A percentile compares a stretch with the other conserved stretches of the same genome.
Evolutionary conservation across 2,113 vertebrate species (phyloP).

Genomic region (Pipra filicauda): DNA sequence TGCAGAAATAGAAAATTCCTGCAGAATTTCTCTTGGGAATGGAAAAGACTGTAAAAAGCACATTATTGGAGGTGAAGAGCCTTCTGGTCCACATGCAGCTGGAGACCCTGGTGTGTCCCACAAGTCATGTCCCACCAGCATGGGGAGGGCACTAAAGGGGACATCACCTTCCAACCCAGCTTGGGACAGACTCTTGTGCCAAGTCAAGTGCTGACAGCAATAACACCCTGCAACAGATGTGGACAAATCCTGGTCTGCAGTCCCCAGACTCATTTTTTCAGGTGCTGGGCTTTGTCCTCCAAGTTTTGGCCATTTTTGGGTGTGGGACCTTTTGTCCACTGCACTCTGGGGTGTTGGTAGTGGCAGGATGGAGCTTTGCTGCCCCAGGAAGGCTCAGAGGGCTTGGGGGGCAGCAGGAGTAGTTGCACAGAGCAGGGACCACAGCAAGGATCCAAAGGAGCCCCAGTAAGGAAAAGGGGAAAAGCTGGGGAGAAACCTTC

Average conservation of each 20-base stretch:
- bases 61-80: rapidly evolving
- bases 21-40: not conserved
- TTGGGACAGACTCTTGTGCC: not conserved
- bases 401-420: not conserved
- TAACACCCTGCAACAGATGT: not conserved
- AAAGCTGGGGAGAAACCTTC: not conserved
- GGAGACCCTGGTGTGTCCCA: not conserved
- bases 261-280: not conserved
- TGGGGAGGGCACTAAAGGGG: not conserved
- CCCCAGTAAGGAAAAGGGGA: not conserved
- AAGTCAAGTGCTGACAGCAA: not conserved
- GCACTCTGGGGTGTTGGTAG: not conserved
- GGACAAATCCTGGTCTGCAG: not conserved
- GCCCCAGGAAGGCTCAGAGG: not conserved
- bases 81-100: rapidly evolving
- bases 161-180: not conserved
- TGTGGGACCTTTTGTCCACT: not conserved
- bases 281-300: not conserved
- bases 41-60: not conserved
- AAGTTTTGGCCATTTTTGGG: not conserved
- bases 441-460: not conserved
- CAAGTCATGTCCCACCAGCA: not conserved
- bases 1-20: slow-evolving; percentile 35
- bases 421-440: not conserved
- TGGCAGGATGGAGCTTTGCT: not conserved